A percentile compares a stretch with the other conserved stretches of the same genome.
phyloP scores from a whole-genome alignment of 2,797 vertebrate species.

The Microchirus variegatus region DNA sequence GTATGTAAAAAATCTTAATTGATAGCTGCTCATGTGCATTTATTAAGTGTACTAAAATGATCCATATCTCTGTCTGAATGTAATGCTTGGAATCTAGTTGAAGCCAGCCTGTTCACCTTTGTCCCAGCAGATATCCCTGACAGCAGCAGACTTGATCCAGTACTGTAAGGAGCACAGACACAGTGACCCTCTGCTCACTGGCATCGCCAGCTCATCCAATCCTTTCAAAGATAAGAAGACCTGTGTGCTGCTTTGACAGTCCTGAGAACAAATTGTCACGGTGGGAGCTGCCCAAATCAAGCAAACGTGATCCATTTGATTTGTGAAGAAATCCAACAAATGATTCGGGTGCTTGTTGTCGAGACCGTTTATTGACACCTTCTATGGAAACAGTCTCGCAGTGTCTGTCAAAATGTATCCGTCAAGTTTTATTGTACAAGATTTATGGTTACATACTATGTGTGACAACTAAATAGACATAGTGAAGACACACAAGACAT shows the following conservation, averaged over 20 bases:
- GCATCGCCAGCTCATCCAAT: constrained; percentile 83
- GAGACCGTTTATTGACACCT: constrained; percentile 6
- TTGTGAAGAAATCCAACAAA: constrained; percentile 3
- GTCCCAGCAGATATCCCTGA: constrained; percentile 82
- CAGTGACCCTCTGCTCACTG: constrained; percentile 84
- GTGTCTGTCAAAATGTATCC: constrained; percentile 3
- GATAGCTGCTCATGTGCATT: not conserved
- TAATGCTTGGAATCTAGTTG: not conserved
- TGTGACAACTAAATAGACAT: not conserved
- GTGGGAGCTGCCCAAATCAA: not conserved
- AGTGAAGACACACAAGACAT: not conserved
- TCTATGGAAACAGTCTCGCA: not conserved
- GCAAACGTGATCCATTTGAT: not conserved
- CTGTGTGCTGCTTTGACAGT: constrained; percentile 78
- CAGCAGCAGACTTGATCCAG: constrained; percentile 82
- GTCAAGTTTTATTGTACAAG: constrained; percentile 17
- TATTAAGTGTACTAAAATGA: not conserved
- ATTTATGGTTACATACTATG: not conserved
- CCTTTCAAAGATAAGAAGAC: constrained; percentile 89
- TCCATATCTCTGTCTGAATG: too few species aligned
- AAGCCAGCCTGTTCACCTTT: constrained; percentile 1
- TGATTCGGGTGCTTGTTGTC: not conserved
- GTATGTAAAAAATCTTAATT: constrained; percentile 56
- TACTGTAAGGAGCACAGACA: constrained; percentile 85
- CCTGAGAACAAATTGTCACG: not conserved